Base-by-base conservation (phyloP, 2,888 invertebrate genomes). In the Apodemia duryi region DNA sequence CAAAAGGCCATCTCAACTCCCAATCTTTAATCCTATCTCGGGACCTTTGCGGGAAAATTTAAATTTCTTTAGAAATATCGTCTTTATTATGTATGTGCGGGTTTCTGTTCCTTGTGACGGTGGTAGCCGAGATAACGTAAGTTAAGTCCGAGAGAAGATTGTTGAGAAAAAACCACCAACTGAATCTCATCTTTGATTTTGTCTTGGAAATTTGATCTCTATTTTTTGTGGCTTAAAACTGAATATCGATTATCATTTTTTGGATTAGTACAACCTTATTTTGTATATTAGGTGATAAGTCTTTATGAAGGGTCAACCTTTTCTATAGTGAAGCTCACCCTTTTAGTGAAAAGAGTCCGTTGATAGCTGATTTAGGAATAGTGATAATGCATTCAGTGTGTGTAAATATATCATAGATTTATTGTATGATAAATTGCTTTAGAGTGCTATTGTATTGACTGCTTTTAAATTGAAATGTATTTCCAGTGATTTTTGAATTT, bases 11-110 rank as follows among this genome's bases (percentile, higher is more conserved):
- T 91, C 91, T 90, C 85, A 80, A 80, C 85, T 81, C 86, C 90
- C 91, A 91, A 91, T 91, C 91, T 91, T 91, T 91, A 91, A 91
- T 91, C 91, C 91, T 91, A 91, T 91, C 91, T 91, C 82, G 89
- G 83, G 88, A 91, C 91, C 91, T 91, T 91, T 91, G 91, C 91
- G 88, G 88, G 91, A 87, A 80, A 91, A 91, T 91, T 91, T 91
- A 91, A 91, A 91, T 91, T 91, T 91, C 91, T 91, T 91, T 91
- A 91, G 91, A 91, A 91, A 91, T 91, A 91, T 91, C 91, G 89
- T 85, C 86, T 85, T 91, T 91, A 91, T 91, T 91, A 91, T 91
- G 80, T 90, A 89, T 89, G 91, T 90, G 88, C 88, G 90, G 90
- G 91, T 88, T 87, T 88, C 88, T 87, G 91, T 91, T 91, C 88